These are phyloP conservation scores for Zaprionus ornatus DNA, from an alignment of 1,140 invertebrate species.

Conservation along the genomic window DNA sequence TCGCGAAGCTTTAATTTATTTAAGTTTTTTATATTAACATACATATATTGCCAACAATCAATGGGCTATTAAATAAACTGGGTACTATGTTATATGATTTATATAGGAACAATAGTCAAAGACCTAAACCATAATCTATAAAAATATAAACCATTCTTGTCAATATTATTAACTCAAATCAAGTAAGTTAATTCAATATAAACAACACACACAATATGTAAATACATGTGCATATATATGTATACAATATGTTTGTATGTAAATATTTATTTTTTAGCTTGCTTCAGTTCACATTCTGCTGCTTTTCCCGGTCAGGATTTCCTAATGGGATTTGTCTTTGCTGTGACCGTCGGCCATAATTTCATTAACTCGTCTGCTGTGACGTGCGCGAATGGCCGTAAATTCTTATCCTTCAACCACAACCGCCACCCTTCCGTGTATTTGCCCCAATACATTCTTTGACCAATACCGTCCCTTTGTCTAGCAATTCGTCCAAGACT, in stretches of 20 bases:
- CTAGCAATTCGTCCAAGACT: constrained; percentile 11
- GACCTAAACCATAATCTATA: too few relatives aligned
- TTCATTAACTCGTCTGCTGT: constrained; percentile 47
- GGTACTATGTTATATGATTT: too few relatives aligned
- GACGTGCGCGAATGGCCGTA: constrained; percentile 42
- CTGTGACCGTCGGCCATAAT: constrained; percentile 45
- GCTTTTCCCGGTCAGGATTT: constrained; percentile 45
- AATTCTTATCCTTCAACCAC: not conserved
- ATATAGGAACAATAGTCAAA: too few relatives aligned
- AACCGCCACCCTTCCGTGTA: not conserved
- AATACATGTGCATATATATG: too few relatives aligned
- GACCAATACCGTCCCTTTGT: not conserved
- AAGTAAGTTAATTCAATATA: too few relatives aligned
- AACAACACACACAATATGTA: too few relatives aligned
- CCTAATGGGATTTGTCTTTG: constrained; percentile 61
- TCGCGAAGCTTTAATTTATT: not conserved
- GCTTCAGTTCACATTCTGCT: constrained; percentile 5
- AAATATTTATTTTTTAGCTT: constrained; percentile 14
- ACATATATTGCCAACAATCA: too few relatives aligned
- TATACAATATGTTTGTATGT: not conserved
- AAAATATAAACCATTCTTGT: too few relatives aligned
- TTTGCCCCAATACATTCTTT: too few relatives aligned
- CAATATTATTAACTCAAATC: too few relatives aligned
- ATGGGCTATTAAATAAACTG: too few relatives aligned
- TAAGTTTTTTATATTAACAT: not conserved